Conservation (phyloP, 1,140 invertebrate genomes). For the Tetranychus cinnabarinus region DNA sequence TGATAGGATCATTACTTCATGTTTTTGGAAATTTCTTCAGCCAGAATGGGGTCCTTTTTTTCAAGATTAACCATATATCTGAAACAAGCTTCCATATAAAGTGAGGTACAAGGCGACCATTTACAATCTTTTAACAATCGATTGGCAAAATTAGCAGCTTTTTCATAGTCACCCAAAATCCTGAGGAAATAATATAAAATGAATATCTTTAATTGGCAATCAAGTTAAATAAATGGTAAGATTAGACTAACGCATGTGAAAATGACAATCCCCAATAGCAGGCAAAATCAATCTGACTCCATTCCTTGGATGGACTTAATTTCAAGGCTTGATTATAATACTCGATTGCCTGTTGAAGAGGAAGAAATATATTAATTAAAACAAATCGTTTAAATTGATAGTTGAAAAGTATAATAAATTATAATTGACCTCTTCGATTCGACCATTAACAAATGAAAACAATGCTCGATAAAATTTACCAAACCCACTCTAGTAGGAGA, state of each 20-base stretch:
- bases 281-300: conserved; percentile 80
- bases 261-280: conserved; percentile 87
- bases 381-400: too few species aligned
- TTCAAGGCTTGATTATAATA: conserved; percentile 63
- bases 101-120: conserved; percentile 75
- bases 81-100: conserved; percentile 61
- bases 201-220: background rate
- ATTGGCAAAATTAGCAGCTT: conserved; percentile 43
- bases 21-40: conserved; percentile 17
- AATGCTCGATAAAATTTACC: too few species aligned
- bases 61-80: conserved; percentile 30
- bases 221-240: background rate
- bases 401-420: too few species aligned
- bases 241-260: conserved; percentile 27
- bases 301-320: conserved; percentile 61
- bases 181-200: background rate
- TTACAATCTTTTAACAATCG: conserved; percentile 47
- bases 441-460: too few species aligned
- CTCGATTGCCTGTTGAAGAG: conserved; percentile 26
- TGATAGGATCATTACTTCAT: conserved; percentile 23
- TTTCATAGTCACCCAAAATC: conserved; percentile 30
- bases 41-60: conserved; percentile 18
- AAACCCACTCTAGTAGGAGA: too few species aligned
- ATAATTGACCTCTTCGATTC: too few species aligned
- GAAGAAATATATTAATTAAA: background rate